Evolutionary conservation across 2,113 vertebrate genomes (phyloP).

Genomic region (Paedocypris sp.): DNA sequence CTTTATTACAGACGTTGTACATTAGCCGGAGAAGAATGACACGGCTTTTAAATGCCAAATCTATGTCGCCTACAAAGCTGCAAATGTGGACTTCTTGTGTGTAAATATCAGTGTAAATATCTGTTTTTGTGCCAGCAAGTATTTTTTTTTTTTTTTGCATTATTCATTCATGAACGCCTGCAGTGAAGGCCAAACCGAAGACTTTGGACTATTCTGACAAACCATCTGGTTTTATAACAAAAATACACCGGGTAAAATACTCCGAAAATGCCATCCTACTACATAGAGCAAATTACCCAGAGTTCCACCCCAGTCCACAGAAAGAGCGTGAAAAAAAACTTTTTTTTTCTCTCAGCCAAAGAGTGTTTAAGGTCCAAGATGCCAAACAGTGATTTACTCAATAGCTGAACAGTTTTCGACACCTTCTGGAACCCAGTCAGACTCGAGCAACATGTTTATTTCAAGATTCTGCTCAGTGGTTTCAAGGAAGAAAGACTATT

Average conservation of each 20-base stretch:
- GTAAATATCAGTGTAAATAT: not conserved
- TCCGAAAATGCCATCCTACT: conserved; percentile 25
- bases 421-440: too few species aligned
- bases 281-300: conserved; percentile 17
- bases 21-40: too few species aligned
- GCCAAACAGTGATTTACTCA: too few species aligned
- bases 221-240: conserved; percentile 9
- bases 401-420: too few species aligned
- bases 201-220: too few species aligned
- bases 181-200: not conserved
- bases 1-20: too few species aligned
- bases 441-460: too few species aligned
- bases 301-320: too few species aligned
- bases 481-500: not conserved
- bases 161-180: not conserved
- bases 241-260: conserved; percentile 17
- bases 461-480: not conserved
- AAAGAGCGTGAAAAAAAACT: too few species aligned
- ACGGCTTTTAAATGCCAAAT: not conserved
- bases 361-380: not conserved
- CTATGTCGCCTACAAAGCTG: too few species aligned
- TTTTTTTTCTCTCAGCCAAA: conserved; percentile 9
- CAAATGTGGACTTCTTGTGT: not conserved
- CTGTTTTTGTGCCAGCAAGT: not conserved
- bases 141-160: not conserved